phyloP scores from a whole-genome alignment of 2,888 invertebrate species.

The Laothoe populi region DNA sequence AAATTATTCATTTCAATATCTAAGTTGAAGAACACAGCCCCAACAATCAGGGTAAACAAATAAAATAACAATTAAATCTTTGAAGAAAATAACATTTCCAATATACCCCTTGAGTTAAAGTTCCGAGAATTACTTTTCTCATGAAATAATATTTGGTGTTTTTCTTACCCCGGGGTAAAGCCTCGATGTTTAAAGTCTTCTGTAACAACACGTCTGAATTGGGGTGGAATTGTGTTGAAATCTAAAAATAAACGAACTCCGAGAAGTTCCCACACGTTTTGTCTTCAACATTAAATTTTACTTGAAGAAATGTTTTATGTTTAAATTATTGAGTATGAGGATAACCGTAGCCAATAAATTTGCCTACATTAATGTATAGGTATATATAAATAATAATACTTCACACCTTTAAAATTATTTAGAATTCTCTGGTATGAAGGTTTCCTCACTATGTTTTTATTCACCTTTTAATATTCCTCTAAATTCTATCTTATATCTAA shows the following conservation, averaged over 20 bases:
- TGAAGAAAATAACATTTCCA: background rate
- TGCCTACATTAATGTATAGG: too few species aligned
- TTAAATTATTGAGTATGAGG: too few species aligned
- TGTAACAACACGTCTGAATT: conserved; percentile 16
- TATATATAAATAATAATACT: too few species aligned
- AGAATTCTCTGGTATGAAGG: too few species aligned
- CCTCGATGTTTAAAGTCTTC: conserved; percentile 18
- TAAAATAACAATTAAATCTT: conserved; percentile 14
- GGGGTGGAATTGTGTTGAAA: background rate
- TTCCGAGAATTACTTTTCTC: background rate
- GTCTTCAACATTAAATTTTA: background rate
- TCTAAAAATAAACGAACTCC: conserved; percentile 8
- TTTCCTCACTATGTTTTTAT: too few species aligned
- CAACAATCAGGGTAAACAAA: conserved; percentile 10
- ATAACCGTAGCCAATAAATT: too few species aligned
- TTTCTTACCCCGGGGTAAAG: conserved; percentile 6
- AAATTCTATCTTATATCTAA: background rate
- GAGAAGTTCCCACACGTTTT: background rate
- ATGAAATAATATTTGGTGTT: conserved; percentile 5
- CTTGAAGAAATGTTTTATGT: background rate
- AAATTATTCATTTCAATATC: background rate
- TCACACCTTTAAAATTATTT: too few species aligned
- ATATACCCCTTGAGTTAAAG: conserved; percentile 1
- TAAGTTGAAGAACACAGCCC: background rate
- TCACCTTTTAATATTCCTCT: background rate